Evolutionary conservation across 2,797 vertebrate species (phyloP), one percentile per base, ranked within the genome.

Genomic region (Chromis chromis): DNA sequence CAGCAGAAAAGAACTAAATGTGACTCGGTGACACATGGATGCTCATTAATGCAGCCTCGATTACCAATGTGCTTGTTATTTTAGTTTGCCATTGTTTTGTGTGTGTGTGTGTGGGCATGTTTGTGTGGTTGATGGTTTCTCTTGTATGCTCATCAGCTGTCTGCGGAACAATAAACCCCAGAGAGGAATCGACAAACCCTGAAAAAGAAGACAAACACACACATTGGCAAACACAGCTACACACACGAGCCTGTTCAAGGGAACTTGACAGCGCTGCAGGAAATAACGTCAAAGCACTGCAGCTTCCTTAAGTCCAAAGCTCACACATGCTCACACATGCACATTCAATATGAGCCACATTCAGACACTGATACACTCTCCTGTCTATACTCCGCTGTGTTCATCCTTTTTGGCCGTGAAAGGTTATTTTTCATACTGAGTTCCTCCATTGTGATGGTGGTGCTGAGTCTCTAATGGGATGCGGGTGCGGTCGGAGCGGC

Each of bases 401-500:
- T 79, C 79, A 76, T 72, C 65, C 31, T 65, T 71, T 73, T 72
- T 55, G 25, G 61, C 76, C 3, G 2, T 56, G 53, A 79, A 58
- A 44, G 53, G 62, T 42, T 76, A 40, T 76, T 79, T 85, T 65
- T 85, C 64, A 82, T 61, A 52, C 50, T 74, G 59, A 4, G 27
- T 40, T 57, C 28, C 39, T 68, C 25, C 54, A 62, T 81, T 88
- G 85, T 86, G 70, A 84, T 61, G n/a, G 5, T 55, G 59, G 62
- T 63, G 83, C 80, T 86, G 80, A 89, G 73, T 85, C 65, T 75
- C 78, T 87, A 83, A 83, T 85, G 79, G 69, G 69, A 87, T 82
- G 81, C 55, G 65, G 86, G 82, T 83, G 80, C 33, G 64, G 79
- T 63, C 61, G 22, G 60, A 46, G 80, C 1, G 24, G 65, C 70